These are phyloP conservation scores for Odontocolon sp. DNA, from an alignment of 2,888 invertebrate genomes.

Conservation along the genomic window DNA sequence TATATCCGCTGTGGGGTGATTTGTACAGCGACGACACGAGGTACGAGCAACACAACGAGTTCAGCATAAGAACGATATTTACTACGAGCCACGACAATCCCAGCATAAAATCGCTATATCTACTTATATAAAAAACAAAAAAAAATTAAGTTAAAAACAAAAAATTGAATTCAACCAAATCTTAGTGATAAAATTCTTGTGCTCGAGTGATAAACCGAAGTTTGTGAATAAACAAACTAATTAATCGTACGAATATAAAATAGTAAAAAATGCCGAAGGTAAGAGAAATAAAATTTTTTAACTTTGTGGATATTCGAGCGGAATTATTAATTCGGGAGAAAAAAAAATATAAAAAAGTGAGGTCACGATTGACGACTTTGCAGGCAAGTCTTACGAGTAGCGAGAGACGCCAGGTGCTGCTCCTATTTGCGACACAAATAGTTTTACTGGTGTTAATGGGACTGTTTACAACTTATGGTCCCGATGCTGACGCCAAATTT, in stretches of 20 bases:
- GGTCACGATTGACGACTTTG: constrained; percentile 4
- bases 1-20: constrained; percentile 77
- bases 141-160: no score
- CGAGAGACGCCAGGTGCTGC: constrained; percentile 76
- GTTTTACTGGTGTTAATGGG: constrained; percentile 82
- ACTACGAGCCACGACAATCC: no score
- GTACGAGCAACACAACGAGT: no score
- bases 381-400: constrained; percentile 21
- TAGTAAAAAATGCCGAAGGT: constrained; percentile 31
- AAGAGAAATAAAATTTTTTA: neutral
- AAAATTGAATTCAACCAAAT: no score
- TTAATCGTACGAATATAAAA: neutral
- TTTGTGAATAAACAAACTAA: no score
- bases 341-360: constrained; percentile 3
- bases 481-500: constrained; percentile 70
- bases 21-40: constrained; percentile 55
- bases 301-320: constrained; percentile 8
- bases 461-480: constrained; percentile 81
- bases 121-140: no score
- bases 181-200: no score
- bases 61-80: no score
- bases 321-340: neutral
- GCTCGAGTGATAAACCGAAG: no score
- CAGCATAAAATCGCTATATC: no score
- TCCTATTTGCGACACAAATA: constrained; percentile 82